Conservation (phyloP, 2,888 invertebrate species). For the Sisyra terminalis region DNA sequence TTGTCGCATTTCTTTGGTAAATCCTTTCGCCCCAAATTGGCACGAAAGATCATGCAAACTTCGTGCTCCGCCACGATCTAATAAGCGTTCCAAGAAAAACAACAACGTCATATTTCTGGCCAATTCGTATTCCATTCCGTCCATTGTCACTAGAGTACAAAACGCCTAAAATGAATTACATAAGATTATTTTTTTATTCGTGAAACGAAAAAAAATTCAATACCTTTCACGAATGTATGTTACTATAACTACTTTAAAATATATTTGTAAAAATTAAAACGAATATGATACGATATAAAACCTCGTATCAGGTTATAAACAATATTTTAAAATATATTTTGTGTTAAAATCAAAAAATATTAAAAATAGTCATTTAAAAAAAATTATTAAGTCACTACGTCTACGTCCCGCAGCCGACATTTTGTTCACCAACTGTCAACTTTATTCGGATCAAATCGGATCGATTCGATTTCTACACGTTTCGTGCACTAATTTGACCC, state of each 20-base stretch:
- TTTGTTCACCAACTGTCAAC: neutral
- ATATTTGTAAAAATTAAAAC: too few relatives aligned
- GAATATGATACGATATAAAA: slow-evolving; percentile 9
- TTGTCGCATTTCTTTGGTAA: slow-evolving; percentile 97
- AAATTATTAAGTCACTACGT: neutral
- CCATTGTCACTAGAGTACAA: slow-evolving; percentile 43
- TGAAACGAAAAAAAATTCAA: neutral
- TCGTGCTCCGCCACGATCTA: slow-evolving; percentile 92
- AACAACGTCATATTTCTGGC: slow-evolving; percentile 89
- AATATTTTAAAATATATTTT: slow-evolving; percentile 1
- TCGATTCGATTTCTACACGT: too few relatives aligned
- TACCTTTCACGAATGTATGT: neutral
- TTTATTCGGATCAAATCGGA: neutral
- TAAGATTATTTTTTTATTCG: too few relatives aligned
- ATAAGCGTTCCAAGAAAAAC: slow-evolving; percentile 94
- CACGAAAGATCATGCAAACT: slow-evolving; percentile 96
- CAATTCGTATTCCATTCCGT: slow-evolving; percentile 86
- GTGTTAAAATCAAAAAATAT: too few relatives aligned
- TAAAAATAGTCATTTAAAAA: neutral
- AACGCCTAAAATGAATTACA: neutral
- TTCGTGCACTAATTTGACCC: too few relatives aligned
- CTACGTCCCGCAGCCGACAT: neutral
- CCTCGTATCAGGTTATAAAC: slow-evolving; percentile 9
- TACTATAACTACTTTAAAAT: neutral
- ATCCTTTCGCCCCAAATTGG: slow-evolving; percentile 97